Evolutionary conservation across 2,113 vertebrate species (phyloP).

Genomic region (Terrapene triunguis): DNA sequence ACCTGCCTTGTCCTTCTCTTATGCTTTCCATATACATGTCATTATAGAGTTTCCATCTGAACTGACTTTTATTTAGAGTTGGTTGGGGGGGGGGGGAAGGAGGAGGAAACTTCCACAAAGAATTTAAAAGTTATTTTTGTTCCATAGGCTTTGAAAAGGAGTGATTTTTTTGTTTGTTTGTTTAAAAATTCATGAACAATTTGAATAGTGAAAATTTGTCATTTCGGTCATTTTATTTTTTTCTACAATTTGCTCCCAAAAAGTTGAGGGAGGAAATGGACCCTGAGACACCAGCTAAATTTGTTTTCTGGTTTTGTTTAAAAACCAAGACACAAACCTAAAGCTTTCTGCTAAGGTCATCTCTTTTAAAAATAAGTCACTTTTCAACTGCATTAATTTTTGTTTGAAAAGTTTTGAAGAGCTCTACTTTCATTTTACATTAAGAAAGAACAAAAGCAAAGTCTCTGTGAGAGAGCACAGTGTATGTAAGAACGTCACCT

Average conservation of each 20-base stretch:
- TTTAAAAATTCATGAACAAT: slow-evolving; percentile 17
- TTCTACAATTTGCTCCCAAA: background rate
- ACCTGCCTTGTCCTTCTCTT: background rate
- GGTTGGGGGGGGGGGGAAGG: background rate
- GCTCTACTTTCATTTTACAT: slow-evolving; percentile 5
- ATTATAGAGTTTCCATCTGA: background rate
- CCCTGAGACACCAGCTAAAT: slow-evolving; percentile 28
- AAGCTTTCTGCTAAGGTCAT: background rate
- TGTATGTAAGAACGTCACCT: background rate
- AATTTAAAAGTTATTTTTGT: background rate
- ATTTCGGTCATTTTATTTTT: background rate
- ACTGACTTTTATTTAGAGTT: background rate
- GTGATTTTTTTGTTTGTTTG: background rate
- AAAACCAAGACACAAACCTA: background rate
- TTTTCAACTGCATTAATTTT: background rate
- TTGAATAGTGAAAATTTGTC: slow-evolving; percentile 26
- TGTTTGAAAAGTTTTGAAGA: background rate
- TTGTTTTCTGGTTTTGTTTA: slow-evolving; percentile 6
- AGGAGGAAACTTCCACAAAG: background rate
- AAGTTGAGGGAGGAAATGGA: slow-evolving; percentile 16
- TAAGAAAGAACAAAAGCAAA: background rate
- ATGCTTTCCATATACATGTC: rapidly evolving
- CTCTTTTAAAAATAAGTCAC: background rate
- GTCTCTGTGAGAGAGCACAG: background rate
- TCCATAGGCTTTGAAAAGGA: background rate